Evolutionary conservation across 2,113 vertebrate species (phyloP), one percentile per base, ranked within the genome.

Genomic region (Todiramphus chloris): DNA sequence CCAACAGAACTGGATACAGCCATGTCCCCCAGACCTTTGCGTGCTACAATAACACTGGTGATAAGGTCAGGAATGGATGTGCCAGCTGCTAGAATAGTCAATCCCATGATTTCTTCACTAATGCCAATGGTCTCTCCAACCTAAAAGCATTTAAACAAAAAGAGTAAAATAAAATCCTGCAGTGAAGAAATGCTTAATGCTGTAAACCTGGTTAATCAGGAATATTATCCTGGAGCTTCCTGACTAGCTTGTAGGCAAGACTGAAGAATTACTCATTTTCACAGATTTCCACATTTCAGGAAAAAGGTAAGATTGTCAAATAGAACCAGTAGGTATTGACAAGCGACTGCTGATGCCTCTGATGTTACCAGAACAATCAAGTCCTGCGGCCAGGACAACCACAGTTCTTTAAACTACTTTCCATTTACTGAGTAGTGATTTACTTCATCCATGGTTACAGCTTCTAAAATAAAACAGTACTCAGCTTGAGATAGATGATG

Each of bases 61-160:
- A 99, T 99, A 93, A 99, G 98, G 91, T 99, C 99, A 96, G 99
- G 99, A 96, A 99, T 99, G 77, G 99, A 99, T 64, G 99, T 99
- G 60, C 99, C 99, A 94, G 99, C 99, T 92, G 99, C 99, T 98
- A 99, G 98, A 96, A 99, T 99, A 96, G 99, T 99, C 97, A 99
- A 90, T 66, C 99, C 99, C 99, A 99, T 99, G 92, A 99, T 99
- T 98, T 99, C 99, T 95, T 99, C 99, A 20, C 98, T 99, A 97
- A 99, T 99, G 95, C 99, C 99, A 44, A 99, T 99, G 44, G 99
- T 99, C 84, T 99, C 98, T 95, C 99, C 99, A 97, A 99, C 99
- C 99, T 99, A 96, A 83, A 96, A 18, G 11, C n/a, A 27, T 94
- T 94, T 53, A 70, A 95, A 33, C 43, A 72, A 91, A 66, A 55